Evolutionary conservation across 2,797 vertebrate species (phyloP), one percentile per base, ranked within the genome.

Genomic region (Clamator glandarius): DNA sequence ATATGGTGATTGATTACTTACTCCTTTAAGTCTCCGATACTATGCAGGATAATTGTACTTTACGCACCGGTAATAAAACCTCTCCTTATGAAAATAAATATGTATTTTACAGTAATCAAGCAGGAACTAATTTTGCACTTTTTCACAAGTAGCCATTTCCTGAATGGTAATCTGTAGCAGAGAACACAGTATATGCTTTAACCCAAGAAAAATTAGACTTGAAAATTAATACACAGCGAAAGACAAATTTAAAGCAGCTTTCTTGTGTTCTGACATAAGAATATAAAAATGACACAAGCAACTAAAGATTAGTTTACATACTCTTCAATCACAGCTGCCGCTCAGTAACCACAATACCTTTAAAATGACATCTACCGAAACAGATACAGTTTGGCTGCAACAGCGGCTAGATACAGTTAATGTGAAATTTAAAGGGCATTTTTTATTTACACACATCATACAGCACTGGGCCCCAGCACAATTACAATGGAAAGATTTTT

Each of bases 281-380:
- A 97, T 97, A 98, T 97, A 98, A 98, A 98, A 98, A 97, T 97
- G 98, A 98, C 97, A 98, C 52, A 96, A 98, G 96, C 98, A 98
- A 97, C 97, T 97, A 97, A 97, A 97, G 97, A 97, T 97, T 97
- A 97, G 98, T 98, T 98, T 98, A 98, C 97, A 98, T 98, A 97
- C 97, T 98, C 97, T 98, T 98, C 97, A 98, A 98, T 98, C 97
- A 98, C 97, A 98, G 97, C 97, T 97, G 97, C 98, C 77, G 95
- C 97, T 97, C 96, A 29, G 93, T 98, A 98, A 97, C 98, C 98
- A 97, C 97, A 98, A 97, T 97, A 97, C 97, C 97, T 98, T 97
- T 97, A 97, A 97, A 97, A 97, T 96, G 96, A 97, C 97, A 97
- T 97, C 97, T 87, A 89, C 93, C 41, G 90, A 97, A 98, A 97